Base-by-base conservation (phyloP, 2,797 vertebrate species). In the Eospalax fontanierii region DNA sequence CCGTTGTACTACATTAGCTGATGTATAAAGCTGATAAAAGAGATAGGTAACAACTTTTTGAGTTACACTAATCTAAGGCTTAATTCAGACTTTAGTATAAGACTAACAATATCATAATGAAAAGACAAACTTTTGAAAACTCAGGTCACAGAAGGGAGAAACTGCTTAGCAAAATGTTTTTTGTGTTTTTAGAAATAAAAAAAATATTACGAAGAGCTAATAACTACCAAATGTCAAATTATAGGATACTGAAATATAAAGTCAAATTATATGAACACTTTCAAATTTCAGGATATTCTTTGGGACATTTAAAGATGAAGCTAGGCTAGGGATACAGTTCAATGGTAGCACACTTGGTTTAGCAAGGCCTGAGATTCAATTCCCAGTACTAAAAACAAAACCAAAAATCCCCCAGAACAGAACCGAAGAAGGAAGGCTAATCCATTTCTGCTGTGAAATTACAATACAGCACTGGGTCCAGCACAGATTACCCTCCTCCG, bases 61-160 rank as follows among this genome's bases (percentile, higher is more conserved):
- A 68, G 59, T 90, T 87, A 92, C 70, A 75, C 76, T 76, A 87
- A 12, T 8, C 71, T 9, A 35, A 0, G 19, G 2, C 93, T 24
- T 43, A 68, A 81, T 82, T 89, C 33, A 82, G 57, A 89, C 4
- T 91, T 91, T 91, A 59, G 90, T n/a, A 73, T n/a, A 92, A 87
- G 33, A 89, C 19, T 40, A 71, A 80, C 21, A 65, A 80, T 50
- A 1, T 66, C 18, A 0, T 86, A 76, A 35, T 30, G 92, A 59
- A 86, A 94, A 86, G 94, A 94, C 54, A 54, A 93, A 57, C 8
- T 94, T 43, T 94, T 89, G 33, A 75, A 93, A 22, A n/a, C 94
- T 38, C 54, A 94, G 35, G 73, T 84, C 59, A 81, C 65, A 54
- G 33, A 86, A 73, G 85, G 66, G 50, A 18, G 87, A 79, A 81